Base-by-base conservation (phyloP, 2,888 invertebrate species). In the Lysandra coridon region DNA sequence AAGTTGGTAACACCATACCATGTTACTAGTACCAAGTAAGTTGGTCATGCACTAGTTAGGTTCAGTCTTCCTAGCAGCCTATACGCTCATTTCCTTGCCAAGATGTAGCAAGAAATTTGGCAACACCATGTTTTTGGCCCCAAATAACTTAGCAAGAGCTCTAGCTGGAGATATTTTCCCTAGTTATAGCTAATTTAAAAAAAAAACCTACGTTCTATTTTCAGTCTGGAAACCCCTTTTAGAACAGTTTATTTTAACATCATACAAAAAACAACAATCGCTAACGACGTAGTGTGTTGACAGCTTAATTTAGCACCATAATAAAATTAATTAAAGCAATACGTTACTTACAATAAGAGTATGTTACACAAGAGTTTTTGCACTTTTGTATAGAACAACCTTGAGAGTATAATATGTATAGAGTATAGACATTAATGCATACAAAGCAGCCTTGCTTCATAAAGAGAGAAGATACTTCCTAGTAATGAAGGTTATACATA, bases 251-350 rank as follows among this genome's bases (percentile, higher is more conserved):
- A 17, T 64, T 64, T 64, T 10, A 30, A 62, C 23, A 2, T 62
- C 23, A 64, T 3, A 60, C 2, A 64, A 69, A 69, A 30, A 69
- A 69, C 12, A 33, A 30, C 30, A 30, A 12, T 30, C 1, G 30
- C 64, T 37, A 17, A 69, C 69, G 33, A 37, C 69, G 10, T 33
- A 69, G 1, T 69, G 69, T 69, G 69, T 69, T 69, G 69, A 69
- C 69, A 69, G 33, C 69, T 37, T 69, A 69, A 69, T 69, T 33
- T 33, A 69, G 69, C 17, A 17, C 33, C 69, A 5, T 37, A 69
- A 69, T 69, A 69, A 69, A 69, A 37, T 69, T 69, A 69, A 69
- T 69, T 69, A 69, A 69, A 69, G 69, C 69, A 17, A 69, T 69
- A 69, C 2, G 12, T 33, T 69, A 30, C 14, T 17, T 17, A 62